Base-by-base conservation (phyloP, 2,113 vertebrate species). In the Silurus meridionalis region DNA sequence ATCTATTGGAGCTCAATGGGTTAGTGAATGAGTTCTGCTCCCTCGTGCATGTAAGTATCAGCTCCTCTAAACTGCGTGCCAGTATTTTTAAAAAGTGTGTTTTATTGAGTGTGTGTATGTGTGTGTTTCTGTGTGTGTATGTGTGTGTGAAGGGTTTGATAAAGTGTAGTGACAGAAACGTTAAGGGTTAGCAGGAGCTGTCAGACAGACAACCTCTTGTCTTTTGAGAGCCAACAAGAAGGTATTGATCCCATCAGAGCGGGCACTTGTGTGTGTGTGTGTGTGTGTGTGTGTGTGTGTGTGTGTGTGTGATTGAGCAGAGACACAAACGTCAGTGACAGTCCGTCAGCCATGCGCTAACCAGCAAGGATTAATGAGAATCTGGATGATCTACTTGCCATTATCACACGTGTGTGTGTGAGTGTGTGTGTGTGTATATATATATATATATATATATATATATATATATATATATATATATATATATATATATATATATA, bases 1-100 rank as follows among this genome's bases (percentile, higher is more conserved):
- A 97, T 80, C 95, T 99, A 91, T 94, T 96, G 92, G 95, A 96
- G 90, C 95, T 99, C 88, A 95, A 93, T 84, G 94, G 96, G 69
- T 90, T 99, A 94, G 96, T 99, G 91, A 97, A 96, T 53, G 96
- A 98, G 84, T 96, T 99, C 93, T 96, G 96, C 61, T 64, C 96
- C 75, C 92, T 97, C 58, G 97, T 99, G 88, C 95, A 94, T 25
- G 98, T 99, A 94, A 98, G 98, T 99, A 95, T 90, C 28, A 50
- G 80, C 37, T 19, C 55, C 37, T 81, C 21, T 81, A 86, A 86
- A 55, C 61, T 82, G 46, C n/a, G 64, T 80, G 64, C 66, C 25
- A 67, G 84, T 61, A 74, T 78, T 85, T 60, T 58, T 46, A 25
- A 57, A 46, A 78, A 19, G 82, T 80, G 85, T 67, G 77, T 84